Evolutionary conservation across 2,113 vertebrate species (phyloP).

Genomic region (Oncorhynchus masou): DNA sequence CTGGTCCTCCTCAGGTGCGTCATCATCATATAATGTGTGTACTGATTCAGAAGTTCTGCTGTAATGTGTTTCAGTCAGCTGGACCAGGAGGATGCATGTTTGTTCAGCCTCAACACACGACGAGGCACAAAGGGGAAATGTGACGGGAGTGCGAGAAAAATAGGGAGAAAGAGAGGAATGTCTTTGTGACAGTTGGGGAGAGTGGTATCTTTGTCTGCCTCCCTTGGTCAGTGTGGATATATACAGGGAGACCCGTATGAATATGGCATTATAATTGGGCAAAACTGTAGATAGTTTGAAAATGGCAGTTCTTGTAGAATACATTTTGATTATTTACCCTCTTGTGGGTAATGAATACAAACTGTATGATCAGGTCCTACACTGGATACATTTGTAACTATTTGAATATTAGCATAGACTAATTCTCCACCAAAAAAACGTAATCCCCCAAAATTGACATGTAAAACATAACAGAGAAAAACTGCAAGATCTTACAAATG

Average conservation of each 20-base stretch:
- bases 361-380: too few species aligned
- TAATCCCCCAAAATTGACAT: too few species aligned
- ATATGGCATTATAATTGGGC: not conserved
- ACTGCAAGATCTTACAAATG: too few species aligned
- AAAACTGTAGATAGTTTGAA: not conserved
- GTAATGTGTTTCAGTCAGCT: not conserved
- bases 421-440: too few species aligned
- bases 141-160: not conserved
- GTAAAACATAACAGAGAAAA: too few species aligned
- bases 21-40: not conserved
- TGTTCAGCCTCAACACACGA: constrained; percentile 1
- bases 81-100: not conserved
- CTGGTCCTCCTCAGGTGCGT: too few species aligned
- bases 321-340: too few species aligned
- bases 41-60: constrained; percentile 10
- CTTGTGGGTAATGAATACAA: too few species aligned
- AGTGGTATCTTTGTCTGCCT: not conserved
- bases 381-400: too few species aligned
- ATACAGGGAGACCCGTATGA: not conserved
- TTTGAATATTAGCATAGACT: too few species aligned
- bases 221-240: not conserved
- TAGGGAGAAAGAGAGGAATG: not conserved
- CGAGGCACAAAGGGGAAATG: not conserved
- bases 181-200: not conserved
- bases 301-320: not conserved